Conservation (phyloP, 2,888 invertebrate species). For the Luperina testacea region DNA sequence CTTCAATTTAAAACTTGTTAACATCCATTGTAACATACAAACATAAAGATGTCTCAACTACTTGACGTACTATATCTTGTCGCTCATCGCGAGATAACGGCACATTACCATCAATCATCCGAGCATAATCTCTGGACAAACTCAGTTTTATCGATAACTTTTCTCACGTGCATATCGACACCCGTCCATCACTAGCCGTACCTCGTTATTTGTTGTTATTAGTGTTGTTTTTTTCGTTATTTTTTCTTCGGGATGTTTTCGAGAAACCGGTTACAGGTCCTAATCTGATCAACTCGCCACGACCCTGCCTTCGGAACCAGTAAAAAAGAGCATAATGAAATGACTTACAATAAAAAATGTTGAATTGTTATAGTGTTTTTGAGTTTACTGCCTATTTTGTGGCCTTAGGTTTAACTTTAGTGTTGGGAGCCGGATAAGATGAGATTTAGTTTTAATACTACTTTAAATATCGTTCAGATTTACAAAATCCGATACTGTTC, state of each 20-base stretch:
- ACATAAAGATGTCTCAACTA: conserved; percentile 59
- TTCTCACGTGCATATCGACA: conserved; percentile 72
- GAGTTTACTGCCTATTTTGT: conserved; percentile 63
- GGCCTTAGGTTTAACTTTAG: conserved; percentile 52
- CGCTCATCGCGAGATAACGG: conserved; percentile 60
- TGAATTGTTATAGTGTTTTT: conserved; percentile 65
- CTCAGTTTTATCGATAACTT: conserved; percentile 69
- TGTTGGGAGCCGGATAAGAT: conserved; percentile 32
- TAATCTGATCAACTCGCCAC: conserved; percentile 89
- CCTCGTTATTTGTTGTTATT: conserved; percentile 90
- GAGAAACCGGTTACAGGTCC: conserved; percentile 84
- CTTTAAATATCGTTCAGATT: neutral
- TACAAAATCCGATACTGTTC: neutral
- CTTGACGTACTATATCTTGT: conserved; percentile 55
- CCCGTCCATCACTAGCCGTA: conserved; percentile 72
- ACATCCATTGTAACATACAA: conserved; percentile 53
- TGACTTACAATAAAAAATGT: conserved; percentile 71
- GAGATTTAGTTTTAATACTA: conserved; percentile 1
- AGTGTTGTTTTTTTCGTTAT: conserved; percentile 83
- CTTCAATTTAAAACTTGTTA: conserved; percentile 60
- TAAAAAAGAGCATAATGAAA: conserved; percentile 71
- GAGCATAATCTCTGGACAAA: conserved; percentile 53
- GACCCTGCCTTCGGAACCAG: conserved; percentile 75
- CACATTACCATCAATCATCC: conserved; percentile 66
- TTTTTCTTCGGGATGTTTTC: conserved; percentile 84